These are phyloP conservation scores for Solenodon paradoxus DNA, from an alignment of 2,113 vertebrate genomes.

Conservation along the genomic window DNA sequence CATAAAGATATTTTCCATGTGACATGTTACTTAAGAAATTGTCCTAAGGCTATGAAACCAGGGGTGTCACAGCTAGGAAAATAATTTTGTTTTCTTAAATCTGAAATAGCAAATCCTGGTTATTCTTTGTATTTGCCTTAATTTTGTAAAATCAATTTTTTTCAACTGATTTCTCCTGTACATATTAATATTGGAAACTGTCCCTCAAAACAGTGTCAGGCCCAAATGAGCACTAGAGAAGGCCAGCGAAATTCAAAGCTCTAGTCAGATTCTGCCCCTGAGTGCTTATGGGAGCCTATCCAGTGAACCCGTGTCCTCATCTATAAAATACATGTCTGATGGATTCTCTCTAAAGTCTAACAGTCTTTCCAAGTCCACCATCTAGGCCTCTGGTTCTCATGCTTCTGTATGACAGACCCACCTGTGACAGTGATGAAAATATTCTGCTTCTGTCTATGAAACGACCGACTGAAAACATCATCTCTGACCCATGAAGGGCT, in stretches of 20 bases:
- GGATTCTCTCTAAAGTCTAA: background rate
- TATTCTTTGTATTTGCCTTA: background rate
- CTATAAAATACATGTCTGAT: background rate
- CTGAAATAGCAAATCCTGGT: background rate
- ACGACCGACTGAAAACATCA: background rate
- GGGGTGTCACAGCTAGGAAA: background rate
- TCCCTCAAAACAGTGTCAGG: background rate
- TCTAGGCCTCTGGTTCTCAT: background rate
- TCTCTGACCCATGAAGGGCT: background rate
- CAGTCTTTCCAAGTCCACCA: background rate
- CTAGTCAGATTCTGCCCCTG: background rate
- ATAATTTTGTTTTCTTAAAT: background rate
- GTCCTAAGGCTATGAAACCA: background rate
- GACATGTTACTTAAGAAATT: background rate
- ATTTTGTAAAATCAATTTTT: background rate
- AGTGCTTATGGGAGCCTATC: background rate
- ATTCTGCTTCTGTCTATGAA: background rate
- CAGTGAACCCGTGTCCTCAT: background rate
- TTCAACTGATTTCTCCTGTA: background rate
- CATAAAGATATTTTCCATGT: background rate
- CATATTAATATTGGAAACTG: background rate
- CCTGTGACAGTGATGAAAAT: rapidly evolving
- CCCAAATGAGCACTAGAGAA: background rate
- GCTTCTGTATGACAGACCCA: rapidly evolving
- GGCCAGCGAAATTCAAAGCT: background rate